Evolutionary conservation across 2,888 invertebrate genomes (phyloP).

Genomic region (Trypoxylon attenuatum): DNA sequence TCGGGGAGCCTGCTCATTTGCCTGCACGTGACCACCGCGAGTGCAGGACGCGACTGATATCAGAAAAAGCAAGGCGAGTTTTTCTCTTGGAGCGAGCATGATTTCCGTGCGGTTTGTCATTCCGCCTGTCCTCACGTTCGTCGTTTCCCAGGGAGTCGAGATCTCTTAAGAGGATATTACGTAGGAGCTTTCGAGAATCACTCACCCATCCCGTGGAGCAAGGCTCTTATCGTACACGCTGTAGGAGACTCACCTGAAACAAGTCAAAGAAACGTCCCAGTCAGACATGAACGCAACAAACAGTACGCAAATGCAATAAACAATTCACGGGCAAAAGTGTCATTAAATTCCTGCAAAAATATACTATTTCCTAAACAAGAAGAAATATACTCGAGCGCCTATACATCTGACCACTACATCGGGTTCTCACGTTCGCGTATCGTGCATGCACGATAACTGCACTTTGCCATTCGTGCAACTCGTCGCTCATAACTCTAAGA

Average conservation of each 20-base stretch:
- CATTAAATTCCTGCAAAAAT: background rate
- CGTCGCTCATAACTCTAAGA: constrained; percentile 22
- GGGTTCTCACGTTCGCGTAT: constrained; percentile 51
- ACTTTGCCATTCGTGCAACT: constrained; percentile 33
- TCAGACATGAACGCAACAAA: constrained; percentile 2
- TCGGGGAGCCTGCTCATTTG: constrained; percentile 28
- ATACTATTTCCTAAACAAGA: no score
- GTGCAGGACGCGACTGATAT: no score
- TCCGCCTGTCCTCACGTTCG: background rate
- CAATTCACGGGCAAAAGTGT: background rate
- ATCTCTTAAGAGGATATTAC: background rate
- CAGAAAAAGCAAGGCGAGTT: constrained; percentile 14
- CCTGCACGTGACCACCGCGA: constrained; percentile 30
- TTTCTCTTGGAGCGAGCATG: background rate
- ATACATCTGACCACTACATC: constrained; percentile 19
- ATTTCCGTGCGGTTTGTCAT: constrained; percentile 6
- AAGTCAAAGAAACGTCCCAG: constrained; percentile 11
- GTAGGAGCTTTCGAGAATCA: background rate
- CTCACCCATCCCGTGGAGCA: constrained; percentile 12
- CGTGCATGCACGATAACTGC: constrained; percentile 42
- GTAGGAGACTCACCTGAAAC: constrained; percentile 54
- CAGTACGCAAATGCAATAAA: background rate
- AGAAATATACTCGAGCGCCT: constrained; percentile 10
- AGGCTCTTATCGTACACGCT: background rate
- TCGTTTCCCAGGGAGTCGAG: constrained; percentile 5